Percentiles rank a stretch among this genome's conserved stretches.
Conservation (phyloP, 1,140 invertebrate genomes). For the Cydia amplana region DNA sequence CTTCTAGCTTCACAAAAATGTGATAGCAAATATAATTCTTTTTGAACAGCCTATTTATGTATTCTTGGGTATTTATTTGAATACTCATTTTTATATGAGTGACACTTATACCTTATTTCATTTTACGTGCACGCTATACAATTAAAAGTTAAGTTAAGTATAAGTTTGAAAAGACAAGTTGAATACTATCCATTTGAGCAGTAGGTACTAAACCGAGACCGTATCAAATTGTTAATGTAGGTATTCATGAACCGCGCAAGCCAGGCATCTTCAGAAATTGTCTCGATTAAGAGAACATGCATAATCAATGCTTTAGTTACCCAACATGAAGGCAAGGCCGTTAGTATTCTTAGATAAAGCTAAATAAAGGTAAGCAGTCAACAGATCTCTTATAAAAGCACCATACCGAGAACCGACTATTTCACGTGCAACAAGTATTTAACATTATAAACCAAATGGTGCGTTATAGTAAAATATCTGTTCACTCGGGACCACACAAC, state of each 20-base stretch:
- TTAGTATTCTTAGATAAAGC: conserved; percentile 10
- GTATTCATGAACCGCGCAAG: conserved; percentile 11
- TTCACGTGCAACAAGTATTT: not conserved
- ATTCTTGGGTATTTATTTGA: too few relatives aligned
- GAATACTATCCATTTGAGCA: too few relatives aligned
- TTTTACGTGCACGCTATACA: too few relatives aligned
- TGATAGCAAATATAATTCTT: too few relatives aligned
- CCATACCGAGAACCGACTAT: not conserved
- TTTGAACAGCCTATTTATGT: too few relatives aligned
- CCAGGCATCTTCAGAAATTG: not conserved
- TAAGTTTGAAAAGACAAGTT: too few relatives aligned
- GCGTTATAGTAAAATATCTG: conserved; percentile 9
- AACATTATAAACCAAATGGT: not conserved
- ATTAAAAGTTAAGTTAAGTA: too few relatives aligned
- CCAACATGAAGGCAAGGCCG: conserved; percentile 6
- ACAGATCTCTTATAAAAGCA: conserved; percentile 18
- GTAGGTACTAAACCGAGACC: not conserved
- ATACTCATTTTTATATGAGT: too few relatives aligned
- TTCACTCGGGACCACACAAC: conserved; percentile 20
- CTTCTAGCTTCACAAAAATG: too few relatives aligned
- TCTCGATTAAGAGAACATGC: conserved; percentile 16
- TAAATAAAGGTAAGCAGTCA: conserved; percentile 11
- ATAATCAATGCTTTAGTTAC: conserved; percentile 7
- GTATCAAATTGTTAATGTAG: conserved; percentile 4
- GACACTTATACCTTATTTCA: too few relatives aligned